Base-by-base conservation (phyloP, 2,797 vertebrate species). In the Emydoidea blandingii region DNA sequence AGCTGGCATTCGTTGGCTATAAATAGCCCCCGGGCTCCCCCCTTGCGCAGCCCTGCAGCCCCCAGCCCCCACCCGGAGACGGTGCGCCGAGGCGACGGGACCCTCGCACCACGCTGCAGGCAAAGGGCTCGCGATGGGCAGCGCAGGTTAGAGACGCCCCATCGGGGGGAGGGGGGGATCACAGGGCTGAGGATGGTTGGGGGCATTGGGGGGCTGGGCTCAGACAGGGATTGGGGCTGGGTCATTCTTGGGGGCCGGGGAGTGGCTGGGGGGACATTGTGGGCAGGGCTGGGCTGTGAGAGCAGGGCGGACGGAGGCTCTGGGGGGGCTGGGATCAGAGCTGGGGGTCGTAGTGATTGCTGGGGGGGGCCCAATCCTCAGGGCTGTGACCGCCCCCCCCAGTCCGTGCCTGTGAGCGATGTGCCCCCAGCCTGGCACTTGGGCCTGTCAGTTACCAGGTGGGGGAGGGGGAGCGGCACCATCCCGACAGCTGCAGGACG, bases 1-100 rank as follows among this genome's bases (percentile, higher is more conserved):
- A 94, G 95, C 93, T 92, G 90, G 81, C 83, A 97, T 97, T 97
- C 92, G 94, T 86, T 90, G 90, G 79, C 83, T 87, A 59, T 89
- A 72, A 37, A 87, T 87, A 93, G 87, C 84, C 83, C 23, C 6
- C 47, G 27, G 57, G 25, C 65, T 78, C 44, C 62, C 83, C 92
- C 84, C 93, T 93, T 85, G 59, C 18, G 2, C 41, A 25, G 72
- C 65, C 59, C 44, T 53, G 27, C 23, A 8, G 50, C 62, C 86
- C 87, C 50, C 19, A n/a, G 9, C 8, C 82, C 90, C 85, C 85
- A 47, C 49, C 72, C 86, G 15, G 23, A 15, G 49, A 87, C 83
- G 53, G 84, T 57, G 57, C 52, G 52, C 5, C 59, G 49, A 53
- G 83, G 79, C 2, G 54, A 37, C 27, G 29, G 31, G 86, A 83